Conservation (phyloP, 2,888 invertebrate genomes). For the Julus scandinavius region DNA sequence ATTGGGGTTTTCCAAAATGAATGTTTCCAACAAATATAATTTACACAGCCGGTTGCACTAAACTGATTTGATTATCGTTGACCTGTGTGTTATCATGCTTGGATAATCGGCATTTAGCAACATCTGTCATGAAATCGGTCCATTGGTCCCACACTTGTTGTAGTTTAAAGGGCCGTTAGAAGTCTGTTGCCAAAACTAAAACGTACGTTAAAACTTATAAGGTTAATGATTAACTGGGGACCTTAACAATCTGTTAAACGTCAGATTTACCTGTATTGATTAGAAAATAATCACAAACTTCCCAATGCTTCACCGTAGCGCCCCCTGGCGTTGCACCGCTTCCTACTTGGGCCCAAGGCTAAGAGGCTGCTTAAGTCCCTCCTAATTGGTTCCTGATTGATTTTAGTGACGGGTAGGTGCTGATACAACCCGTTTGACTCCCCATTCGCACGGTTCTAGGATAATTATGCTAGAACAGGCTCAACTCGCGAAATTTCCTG, state of each 20-base stretch:
- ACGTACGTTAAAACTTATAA: background rate
- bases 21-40: no score
- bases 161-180: no score
- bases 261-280: no score
- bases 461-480: background rate
- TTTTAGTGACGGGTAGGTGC: conserved; percentile 30
- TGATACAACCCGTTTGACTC: background rate
- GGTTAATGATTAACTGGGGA: background rate
- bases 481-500: background rate
- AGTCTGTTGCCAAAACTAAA: no score
- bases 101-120: no score
- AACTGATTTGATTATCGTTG: no score
- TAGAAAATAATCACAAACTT: no score
- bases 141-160: no score
- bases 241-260: background rate
- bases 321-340: background rate
- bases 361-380: background rate
- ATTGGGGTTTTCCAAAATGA: no score
- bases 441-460: background rate
- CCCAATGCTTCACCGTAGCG: background rate
- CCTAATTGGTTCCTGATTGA: conserved; percentile 35
- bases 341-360: background rate
- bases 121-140: no score
- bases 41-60: no score
- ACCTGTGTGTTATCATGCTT: no score